Evolutionary conservation across 2,797 vertebrate species (phyloP), one percentile per base, ranked within the genome.

Genomic region (Bradypus variegatus): DNA sequence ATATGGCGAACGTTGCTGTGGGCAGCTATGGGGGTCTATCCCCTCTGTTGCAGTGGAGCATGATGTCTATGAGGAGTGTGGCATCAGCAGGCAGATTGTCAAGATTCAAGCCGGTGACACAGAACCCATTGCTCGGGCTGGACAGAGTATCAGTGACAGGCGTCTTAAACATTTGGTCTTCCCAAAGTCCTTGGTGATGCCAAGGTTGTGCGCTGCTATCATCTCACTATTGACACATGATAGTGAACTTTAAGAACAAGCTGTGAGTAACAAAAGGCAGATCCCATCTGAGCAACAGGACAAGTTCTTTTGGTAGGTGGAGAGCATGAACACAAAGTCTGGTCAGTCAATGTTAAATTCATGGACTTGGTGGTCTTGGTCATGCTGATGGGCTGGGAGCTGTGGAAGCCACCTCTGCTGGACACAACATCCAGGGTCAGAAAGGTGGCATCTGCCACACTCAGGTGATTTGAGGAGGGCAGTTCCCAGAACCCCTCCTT

Each of bases 271-370:
- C 99, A 79, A 99, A 97, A 13, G 99, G 98, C 90, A 99, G 98
- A 96, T 99, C 99, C 91, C 98, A 96, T 97, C 99, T 99, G 25
- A 99, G 98, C 62, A 99, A 99, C 98, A 99, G 96, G 95, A 99
- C 99, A 99, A 99, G 97, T 99, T 99, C 0, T 99, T 99, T 97
- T 99, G 99, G 96, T 99, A 99, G 53, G 99, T 99, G 50, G 99
- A 99, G 83, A 99, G 97, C 99, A 99, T 99, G 95, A 99, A 99
- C 79, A 99, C 99, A 0, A 99, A 99, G 97, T 99, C 97, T 99
- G 99, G 97, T 99, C 98, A 3, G 99, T 99, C 95, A 99, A 96
- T 0, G 99, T 99, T 2, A 99, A 99, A 8, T 99, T 99, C 94
- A 99, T 99, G 0, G 99, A 99, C 95, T 99, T 99, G 75, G 99